Evolutionary conservation across 2,113 vertebrate genomes (phyloP), one percentile per base, ranked within the genome.

Genomic region (Mungos mungo): DNA sequence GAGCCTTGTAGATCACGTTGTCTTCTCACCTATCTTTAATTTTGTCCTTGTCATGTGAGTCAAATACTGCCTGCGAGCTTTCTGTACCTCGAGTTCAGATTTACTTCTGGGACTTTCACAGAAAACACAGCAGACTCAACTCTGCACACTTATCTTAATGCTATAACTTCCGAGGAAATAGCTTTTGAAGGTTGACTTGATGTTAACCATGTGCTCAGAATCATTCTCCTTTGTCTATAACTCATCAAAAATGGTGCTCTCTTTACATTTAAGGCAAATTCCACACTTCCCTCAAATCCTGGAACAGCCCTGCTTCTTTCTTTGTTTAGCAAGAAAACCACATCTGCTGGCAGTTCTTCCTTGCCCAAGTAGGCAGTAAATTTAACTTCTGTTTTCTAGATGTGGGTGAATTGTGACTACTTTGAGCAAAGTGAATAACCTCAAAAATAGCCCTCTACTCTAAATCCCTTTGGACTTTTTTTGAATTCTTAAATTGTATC

Each of bases 321-420:
- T 31, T 79, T 68, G 29, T 85, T 96, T 91, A 91, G 41, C 38
- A 65, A 76, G 8, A 93, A 93, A 85, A 79, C 47, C 95, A 19
- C 23, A 35, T 82, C 85, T 63, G 5, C 18, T 92, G 84, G 76
- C 68, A 90, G 65, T 57, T 90, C 16, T 63, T 90, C 4, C 12
- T 57, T 87, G 16, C 8, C 21, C 6, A 57, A 38, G 12, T 47
- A 81, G 81, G 72, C 82, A 92, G 65, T 11, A 57, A 68, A 83
- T 60, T 41, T 15, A 90, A 7, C 33, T 74, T 96, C 88, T 84
- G 23, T 29, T 68, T 90, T n/a, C 76, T 11, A 86, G n/a, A 41
- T 38, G 1, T 86, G 27, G 50, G 13, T 83, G 74, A 92, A 90
- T 82, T 77, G 72, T 27, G 14, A 82, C 81, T 96, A 92, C 27